Base-by-base conservation (phyloP, 2,888 invertebrate genomes). In the Chrysina gloriosa region DNA sequence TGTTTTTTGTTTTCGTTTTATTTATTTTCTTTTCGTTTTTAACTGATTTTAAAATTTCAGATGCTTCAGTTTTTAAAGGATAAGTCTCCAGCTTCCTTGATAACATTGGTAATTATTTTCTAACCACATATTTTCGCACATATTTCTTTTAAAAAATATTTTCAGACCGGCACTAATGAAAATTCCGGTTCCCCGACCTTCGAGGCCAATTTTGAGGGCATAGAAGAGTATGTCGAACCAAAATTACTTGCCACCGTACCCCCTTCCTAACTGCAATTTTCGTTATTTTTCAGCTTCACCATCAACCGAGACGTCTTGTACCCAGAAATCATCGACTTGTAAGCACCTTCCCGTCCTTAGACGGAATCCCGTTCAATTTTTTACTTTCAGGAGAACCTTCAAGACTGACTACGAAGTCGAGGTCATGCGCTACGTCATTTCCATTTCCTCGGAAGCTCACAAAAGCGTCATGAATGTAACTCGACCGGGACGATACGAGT, bases 401-500 rank as follows among this genome's bases (percentile, higher is more conserved):
- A 96, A 96, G 81, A 92, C 94, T 0, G 84, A 88, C 0, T 86
- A 89, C 75, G 99, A 99, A 84, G 87, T 97, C 36, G 93, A 95
- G 78, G 94, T 98, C 0, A 84, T 98, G 82, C 90, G 95, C 42
- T 98, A 97, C 80, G 93, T 95, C 4, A 91, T 92, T 77, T 92
- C 92, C 81, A 89, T 97, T 11, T 97, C 97, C n/a, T 96, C 96
- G 0, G 93, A 95, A 72, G 98, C 98, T 0, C 98, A 99, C 81
- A 94, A 94, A 79, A 89, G 90, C 82, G 94, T 97, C 23, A 97
- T 97, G 96, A 86, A 89, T 47, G 87, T 85, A 75, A 87, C 91
- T 0, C 87, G 89, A 65, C 93, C 95, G 1, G 93, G 92, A 1
- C 84, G 89, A 71, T 88, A 86, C 71, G 96, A 95, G 82, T 96